Base-by-base conservation (phyloP, 1,140 invertebrate species). In the Eumaeus atala region DNA sequence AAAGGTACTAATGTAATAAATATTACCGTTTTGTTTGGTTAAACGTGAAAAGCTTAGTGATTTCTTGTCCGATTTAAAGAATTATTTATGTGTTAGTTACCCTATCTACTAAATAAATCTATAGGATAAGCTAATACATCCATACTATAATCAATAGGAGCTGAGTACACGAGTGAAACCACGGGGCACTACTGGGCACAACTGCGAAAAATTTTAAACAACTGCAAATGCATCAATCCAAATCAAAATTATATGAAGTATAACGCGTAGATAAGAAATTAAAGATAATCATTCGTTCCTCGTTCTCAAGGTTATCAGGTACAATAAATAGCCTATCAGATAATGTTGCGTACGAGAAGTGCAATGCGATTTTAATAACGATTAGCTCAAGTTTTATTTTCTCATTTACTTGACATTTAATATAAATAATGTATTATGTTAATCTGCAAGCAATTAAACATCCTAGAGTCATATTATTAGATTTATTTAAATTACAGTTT, bases 261-360 rank as follows among this genome's bases (percentile, higher is more conserved):
- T 44, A 44, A 16, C 33, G 18, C 51, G 28, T 21, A 18, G 60
- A 58, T 62, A 62, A 62, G 34, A 56, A 51, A 47, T 47, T 49
- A 55, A 54, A 51, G 60, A 62, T 62, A 58, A 56, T 53, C 51
- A 53, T 21, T 44, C 44, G 49, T 54, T 61, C 61, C 57, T 62
- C 48, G 62, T 47, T 54, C 51, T 59, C 66, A 72, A 66, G 65
- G 67, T 77, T 77, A 77, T 74, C 74, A 65, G 56, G 53, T 56
- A 55, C 62, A 59, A 66, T 66, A 72, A 66, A 68, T 68, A 66
- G 61, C 67, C 65, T 70, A 70, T 70, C 70, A 61, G 67, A 70
- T 70, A 72, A 53, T 56, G 59, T 51, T 48, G 50, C 49, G 48
- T 62, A 62, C 38, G 38, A 59, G 54, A 54, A 48, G 51, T 48